Evolutionary conservation across 2,797 vertebrate genomes (phyloP).

Genomic region (Hypotaenidia philippensis): DNA sequence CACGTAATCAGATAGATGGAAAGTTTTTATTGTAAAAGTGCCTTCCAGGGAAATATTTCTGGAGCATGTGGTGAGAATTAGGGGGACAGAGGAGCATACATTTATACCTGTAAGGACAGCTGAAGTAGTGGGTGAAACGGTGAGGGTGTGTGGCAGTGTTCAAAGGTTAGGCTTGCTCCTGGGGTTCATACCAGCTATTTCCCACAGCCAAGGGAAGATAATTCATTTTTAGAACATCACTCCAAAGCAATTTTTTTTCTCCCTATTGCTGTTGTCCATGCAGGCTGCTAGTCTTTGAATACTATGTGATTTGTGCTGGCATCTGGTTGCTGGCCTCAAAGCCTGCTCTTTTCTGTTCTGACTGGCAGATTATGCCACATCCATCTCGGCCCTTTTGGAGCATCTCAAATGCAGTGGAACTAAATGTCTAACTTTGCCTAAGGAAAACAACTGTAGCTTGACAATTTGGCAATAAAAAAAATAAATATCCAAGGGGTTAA

Average conservation of each 20-base stretch:
- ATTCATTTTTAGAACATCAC: not conserved
- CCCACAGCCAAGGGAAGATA: not conserved
- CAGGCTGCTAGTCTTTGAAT: not conserved
- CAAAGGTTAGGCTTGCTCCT: not conserved
- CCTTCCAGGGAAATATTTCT: not conserved
- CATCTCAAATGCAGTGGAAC: not conserved
- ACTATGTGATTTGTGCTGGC: not conserved
- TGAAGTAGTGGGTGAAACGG: not conserved
- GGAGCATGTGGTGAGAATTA: not conserved
- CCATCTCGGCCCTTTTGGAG: not conserved
- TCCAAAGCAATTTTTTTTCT: not conserved
- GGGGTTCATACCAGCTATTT: not conserved
- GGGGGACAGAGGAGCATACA: too few species aligned
- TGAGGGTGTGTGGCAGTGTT: rapidly evolving
- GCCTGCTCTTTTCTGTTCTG: not conserved
- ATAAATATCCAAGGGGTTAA: not conserved
- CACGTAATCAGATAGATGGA: not conserved
- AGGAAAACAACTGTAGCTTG: not conserved
- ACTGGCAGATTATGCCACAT: not conserved
- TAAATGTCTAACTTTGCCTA: not conserved
- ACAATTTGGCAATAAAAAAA: not conserved
- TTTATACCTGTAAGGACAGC: not conserved
- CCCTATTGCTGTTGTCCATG: not conserved
- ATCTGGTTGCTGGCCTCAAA: not conserved
- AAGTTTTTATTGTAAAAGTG: not conserved